Conservation (phyloP, 2,888 invertebrate genomes). For the Nomada flava region DNA sequence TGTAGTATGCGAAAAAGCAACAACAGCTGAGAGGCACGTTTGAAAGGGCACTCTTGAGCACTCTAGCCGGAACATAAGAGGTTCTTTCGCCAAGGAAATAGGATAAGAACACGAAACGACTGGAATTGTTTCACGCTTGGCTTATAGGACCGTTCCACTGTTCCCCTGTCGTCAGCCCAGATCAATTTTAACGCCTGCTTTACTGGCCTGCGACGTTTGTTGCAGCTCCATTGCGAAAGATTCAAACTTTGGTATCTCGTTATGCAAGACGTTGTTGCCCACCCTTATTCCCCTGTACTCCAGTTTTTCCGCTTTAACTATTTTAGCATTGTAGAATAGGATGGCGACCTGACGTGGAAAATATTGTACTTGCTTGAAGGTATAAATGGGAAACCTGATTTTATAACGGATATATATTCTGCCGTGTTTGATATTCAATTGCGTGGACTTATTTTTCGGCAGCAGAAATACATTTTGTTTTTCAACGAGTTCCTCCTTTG, state of each 20-base stretch:
- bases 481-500: too few species aligned
- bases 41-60: constrained; percentile 5
- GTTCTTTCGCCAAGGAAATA: constrained; percentile 10
- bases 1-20: neutral
- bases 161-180: neutral
- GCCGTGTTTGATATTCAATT: neutral
- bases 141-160: neutral
- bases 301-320: too few species aligned
- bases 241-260: neutral
- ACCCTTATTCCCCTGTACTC: too few species aligned
- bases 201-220: neutral
- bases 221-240: neutral
- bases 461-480: neutral
- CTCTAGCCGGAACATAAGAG: constrained; percentile 2
- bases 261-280: too few species aligned
- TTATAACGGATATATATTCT: neutral
- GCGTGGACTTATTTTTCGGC: neutral
- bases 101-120: neutral
- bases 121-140: constrained; percentile 11
- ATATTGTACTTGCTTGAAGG: too few species aligned
- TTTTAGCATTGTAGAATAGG: too few species aligned
- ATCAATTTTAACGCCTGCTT: constrained; percentile 24
- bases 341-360: too few species aligned
- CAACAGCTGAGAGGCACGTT: neutral
- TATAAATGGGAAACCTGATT: neutral